Conservation (phyloP, 2,113 vertebrate species). For the Xiphorhynchus elegans region DNA sequence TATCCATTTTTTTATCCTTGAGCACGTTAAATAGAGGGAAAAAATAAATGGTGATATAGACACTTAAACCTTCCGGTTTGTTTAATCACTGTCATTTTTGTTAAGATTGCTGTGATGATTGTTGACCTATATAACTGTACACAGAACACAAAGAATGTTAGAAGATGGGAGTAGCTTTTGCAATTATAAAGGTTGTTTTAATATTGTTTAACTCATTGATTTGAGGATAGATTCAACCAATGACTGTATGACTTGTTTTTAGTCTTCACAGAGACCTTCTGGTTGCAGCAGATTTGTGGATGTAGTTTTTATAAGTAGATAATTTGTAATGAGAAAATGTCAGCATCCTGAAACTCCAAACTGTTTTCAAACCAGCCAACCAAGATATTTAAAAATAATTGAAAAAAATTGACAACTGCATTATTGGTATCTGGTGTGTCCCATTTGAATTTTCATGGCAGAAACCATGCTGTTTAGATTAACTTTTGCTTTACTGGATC, state of each 20-base stretch:
- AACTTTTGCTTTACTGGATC: background rate
- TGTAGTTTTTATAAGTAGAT: background rate
- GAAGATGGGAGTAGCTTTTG: background rate
- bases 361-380: background rate
- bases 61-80: background rate
- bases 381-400: background rate
- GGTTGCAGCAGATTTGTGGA: background rate
- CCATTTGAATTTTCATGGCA: background rate
- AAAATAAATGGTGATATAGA: background rate
- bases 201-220: background rate
- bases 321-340: background rate
- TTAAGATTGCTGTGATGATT: background rate
- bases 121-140: background rate
- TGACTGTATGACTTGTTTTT: background rate
- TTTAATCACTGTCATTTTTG: background rate
- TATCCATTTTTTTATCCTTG: background rate
- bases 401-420: background rate
- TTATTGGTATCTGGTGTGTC: background rate
- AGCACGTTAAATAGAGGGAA: background rate
- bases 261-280: background rate
- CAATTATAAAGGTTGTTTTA: background rate
- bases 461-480: background rate
- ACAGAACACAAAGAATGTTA: background rate
- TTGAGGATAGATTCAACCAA: background rate
- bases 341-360: background rate